Evolutionary conservation across 2,888 invertebrate genomes (phyloP).

Genomic region (Muschampia plurimacula): DNA sequence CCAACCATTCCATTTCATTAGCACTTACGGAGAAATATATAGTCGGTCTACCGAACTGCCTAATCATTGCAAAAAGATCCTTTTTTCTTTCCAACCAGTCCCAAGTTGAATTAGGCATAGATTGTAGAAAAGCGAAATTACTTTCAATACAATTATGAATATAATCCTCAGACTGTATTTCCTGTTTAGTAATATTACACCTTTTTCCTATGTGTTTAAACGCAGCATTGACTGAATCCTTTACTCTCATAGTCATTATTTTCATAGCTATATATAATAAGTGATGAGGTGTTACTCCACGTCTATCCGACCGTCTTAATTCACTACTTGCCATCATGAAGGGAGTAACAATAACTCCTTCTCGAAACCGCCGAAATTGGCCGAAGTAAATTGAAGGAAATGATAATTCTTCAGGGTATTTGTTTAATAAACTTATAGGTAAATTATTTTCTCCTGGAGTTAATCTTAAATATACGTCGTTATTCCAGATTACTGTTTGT

Average conservation of each 20-base stretch:
- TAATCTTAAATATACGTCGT: constrained; percentile 54
- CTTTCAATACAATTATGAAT: too few species aligned
- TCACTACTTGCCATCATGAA: constrained; percentile 64
- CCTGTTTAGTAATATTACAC: too few species aligned
- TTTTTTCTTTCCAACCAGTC: too few species aligned
- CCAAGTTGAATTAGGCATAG: too few species aligned
- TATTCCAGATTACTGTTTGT: constrained; percentile 57
- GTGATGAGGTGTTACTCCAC: constrained; percentile 58
- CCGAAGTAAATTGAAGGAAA: constrained; percentile 67
- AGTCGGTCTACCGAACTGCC: too few species aligned
- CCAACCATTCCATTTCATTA: too few species aligned
- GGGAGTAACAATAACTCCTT: constrained; percentile 54
- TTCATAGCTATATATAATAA: constrained; percentile 67
- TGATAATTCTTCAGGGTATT: constrained; percentile 65
- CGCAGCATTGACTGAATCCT: constrained; percentile 49
- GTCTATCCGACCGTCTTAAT: constrained; percentile 59
- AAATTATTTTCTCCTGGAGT: constrained; percentile 53
- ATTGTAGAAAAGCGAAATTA: too few species aligned
- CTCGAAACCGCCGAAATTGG: constrained; percentile 52
- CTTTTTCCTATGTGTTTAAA: constrained; percentile 35
- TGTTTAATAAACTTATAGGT: constrained; percentile 58
- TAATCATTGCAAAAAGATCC: too few species aligned
- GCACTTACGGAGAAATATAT: too few species aligned
- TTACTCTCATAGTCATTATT: constrained; percentile 54
- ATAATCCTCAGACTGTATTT: too few species aligned